phyloP scores from a whole-genome alignment of 2,113 vertebrate species.

The Podarcis muralis region DNA sequence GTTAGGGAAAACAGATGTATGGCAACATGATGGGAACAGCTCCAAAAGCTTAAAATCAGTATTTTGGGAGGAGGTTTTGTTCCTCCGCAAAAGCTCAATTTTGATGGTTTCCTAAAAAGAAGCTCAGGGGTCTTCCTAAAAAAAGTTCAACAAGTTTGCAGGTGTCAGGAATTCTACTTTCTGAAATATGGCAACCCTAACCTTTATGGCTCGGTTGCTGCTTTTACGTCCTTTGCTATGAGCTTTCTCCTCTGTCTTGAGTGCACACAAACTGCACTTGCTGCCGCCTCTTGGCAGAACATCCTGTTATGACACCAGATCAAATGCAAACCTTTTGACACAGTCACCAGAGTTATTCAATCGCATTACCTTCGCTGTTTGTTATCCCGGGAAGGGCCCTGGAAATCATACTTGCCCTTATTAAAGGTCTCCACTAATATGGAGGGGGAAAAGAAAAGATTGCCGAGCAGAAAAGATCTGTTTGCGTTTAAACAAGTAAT shows the following conservation, averaged over 20 bases:
- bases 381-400: constrained; percentile 14
- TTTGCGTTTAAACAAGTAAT: not conserved
- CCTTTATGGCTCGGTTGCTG: constrained; percentile 29
- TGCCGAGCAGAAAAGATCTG: constrained; percentile 28
- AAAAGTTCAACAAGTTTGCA: no score
- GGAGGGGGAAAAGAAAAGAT: not conserved
- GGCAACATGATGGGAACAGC: no score
- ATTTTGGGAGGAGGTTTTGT: no score
- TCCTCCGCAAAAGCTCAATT: no score
- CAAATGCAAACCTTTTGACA: constrained; percentile 24
- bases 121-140: no score
- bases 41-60: no score
- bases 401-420: constrained; percentile 27
- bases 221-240: constrained; percentile 35
- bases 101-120: no score
- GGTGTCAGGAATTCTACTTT: no score
- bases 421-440: constrained; percentile 26
- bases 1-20: no score
- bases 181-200: not conserved
- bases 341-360: constrained; percentile 19
- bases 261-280: constrained; percentile 21
- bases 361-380: constrained; percentile 11
- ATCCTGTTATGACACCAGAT: constrained; percentile 49
- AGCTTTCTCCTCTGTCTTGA: constrained; percentile 33
- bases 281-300: constrained; percentile 56